Conservation (phyloP, 2,113 vertebrate genomes). For the Pseudonaja textilis region DNA sequence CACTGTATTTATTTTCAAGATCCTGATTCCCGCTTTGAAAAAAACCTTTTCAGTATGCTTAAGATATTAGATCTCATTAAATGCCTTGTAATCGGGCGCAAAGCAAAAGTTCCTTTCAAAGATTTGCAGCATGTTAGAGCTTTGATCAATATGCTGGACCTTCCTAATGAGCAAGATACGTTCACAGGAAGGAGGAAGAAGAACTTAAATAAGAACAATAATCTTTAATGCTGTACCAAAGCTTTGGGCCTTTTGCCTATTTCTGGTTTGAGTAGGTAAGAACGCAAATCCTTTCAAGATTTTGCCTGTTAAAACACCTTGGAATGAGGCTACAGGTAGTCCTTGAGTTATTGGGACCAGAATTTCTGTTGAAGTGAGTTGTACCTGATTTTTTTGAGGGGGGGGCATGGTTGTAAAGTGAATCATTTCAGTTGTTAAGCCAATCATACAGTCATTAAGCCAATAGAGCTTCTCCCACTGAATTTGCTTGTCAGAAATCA, state of each 20-base stretch:
- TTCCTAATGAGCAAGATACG: background rate
- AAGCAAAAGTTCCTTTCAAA: background rate
- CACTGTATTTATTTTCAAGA: background rate
- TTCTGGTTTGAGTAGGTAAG: background rate
- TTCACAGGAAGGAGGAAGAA: background rate
- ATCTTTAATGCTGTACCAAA: background rate
- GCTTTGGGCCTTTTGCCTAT: background rate
- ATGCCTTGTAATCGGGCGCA: background rate
- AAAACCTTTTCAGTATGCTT: background rate
- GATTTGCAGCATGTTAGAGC: background rate
- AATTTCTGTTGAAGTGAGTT: background rate
- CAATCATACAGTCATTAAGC: no score
- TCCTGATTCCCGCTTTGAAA: background rate
- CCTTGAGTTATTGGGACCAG: background rate
- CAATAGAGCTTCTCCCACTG: no score
- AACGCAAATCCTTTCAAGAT: background rate
- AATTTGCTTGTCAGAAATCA: no score
- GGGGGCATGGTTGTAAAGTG: no score
- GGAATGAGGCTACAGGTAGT: background rate
- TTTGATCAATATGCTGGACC: background rate
- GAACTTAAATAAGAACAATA: background rate
- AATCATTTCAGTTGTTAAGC: background rate
- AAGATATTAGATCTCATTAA: background rate
- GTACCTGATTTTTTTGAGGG: background rate
- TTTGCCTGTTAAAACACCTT: background rate